Conservation (phyloP, 1,140 invertebrate genomes). For the Lerema accius region DNA sequence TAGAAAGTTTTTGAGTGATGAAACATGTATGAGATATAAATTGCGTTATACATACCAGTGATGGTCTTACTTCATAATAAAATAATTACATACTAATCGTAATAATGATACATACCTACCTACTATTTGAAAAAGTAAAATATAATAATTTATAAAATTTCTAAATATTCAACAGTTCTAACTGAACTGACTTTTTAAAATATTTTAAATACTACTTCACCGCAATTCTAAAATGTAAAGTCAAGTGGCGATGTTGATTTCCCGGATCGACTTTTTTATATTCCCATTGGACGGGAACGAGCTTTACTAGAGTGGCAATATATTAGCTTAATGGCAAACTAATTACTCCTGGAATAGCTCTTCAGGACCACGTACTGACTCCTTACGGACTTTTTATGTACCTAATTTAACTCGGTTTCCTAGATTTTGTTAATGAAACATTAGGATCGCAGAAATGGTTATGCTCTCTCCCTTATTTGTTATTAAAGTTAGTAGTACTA, state of each 20-base stretch:
- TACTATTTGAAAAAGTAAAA: no score
- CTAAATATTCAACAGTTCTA: no score
- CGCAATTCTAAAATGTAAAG: constrained; percentile 27
- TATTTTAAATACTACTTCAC: constrained; percentile 23
- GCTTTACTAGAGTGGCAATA: constrained; percentile 64
- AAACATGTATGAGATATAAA: no score
- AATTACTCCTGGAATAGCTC: constrained; percentile 70
- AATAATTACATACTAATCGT: no score
- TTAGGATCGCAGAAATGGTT: not conserved
- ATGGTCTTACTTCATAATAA: no score
- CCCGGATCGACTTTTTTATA: constrained; percentile 56
- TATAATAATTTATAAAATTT: no score
- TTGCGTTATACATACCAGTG: no score
- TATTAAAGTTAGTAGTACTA: no score
- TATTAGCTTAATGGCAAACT: constrained; percentile 76
- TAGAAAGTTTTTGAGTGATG: constrained; percentile 27
- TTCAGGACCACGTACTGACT: constrained; percentile 65
- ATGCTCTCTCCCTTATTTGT: no score
- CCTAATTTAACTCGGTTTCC: constrained; percentile 12
- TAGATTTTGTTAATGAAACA: constrained; percentile 24
- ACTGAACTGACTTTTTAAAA: constrained; percentile 6
- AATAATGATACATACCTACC: no score
- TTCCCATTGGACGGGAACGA: constrained; percentile 56
- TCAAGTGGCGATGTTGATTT: constrained; percentile 44
- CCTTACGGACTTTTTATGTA: constrained; percentile 50